Conservation (phyloP, 2,888 invertebrate genomes). For the Melinaea marsaeus region DNA sequence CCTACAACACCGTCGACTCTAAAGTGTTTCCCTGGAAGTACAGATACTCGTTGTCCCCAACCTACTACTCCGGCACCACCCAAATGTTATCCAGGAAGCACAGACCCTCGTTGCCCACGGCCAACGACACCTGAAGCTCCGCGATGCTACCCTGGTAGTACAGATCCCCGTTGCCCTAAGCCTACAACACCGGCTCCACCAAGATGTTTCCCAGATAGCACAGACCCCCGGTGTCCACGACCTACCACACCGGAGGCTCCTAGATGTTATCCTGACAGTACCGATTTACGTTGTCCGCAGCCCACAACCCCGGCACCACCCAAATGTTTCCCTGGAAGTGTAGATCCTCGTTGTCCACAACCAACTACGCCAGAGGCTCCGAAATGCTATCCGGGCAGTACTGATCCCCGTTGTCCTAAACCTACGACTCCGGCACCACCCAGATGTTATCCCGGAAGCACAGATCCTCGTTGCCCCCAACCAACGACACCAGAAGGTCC, state of each 20-base stretch:
- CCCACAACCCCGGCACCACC: conserved; percentile 42
- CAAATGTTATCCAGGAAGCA: conserved; percentile 43
- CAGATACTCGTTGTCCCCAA: conserved; percentile 46
- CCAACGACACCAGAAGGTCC: conserved; percentile 38
- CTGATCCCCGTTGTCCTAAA: conserved; percentile 43
- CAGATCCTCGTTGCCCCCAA: conserved; percentile 46
- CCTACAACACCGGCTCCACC: conserved; percentile 37
- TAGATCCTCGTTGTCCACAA: conserved; percentile 40
- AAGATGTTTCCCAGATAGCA: conserved; percentile 48
- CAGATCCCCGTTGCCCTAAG: conserved; percentile 46
- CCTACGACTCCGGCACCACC: conserved; percentile 38
- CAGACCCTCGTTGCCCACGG: conserved; percentile 47
- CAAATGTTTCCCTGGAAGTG: conserved; percentile 36
- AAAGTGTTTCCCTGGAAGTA: conserved; percentile 42
- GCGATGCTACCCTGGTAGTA: conserved; percentile 45
- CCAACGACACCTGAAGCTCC: conserved; percentile 38
- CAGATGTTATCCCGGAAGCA: conserved; percentile 49
- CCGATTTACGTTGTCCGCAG: conserved; percentile 41
- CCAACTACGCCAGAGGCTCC: conserved; percentile 37
- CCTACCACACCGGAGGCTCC: conserved; percentile 42
- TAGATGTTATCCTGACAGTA: conserved; percentile 12
- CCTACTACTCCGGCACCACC: conserved; percentile 38
- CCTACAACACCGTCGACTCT: conserved; percentile 36
- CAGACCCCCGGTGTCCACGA: conserved; percentile 46
- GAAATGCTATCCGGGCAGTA: conserved; percentile 46